These are phyloP conservation scores for Aphyosemion australe DNA, from an alignment of 2,113 vertebrate genomes.

Conservation along the genomic window DNA sequence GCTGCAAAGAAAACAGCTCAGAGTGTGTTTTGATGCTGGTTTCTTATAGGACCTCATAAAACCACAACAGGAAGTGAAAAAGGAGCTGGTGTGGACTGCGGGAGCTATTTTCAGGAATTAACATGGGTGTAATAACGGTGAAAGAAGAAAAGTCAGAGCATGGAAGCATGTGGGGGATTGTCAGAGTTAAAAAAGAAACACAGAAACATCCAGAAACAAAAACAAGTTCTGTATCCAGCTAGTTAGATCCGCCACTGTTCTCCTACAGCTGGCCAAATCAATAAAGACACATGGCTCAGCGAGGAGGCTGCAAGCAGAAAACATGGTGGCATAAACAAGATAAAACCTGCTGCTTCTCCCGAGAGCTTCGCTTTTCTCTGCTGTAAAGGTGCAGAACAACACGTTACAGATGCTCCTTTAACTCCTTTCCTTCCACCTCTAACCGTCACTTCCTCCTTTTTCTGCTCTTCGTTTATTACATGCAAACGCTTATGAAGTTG, in stretches of 20 bases:
- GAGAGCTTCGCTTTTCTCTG: constrained; percentile 14
- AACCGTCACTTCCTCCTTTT: background rate
- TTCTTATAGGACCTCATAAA: background rate
- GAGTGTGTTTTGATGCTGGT: background rate
- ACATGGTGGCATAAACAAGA: constrained; percentile 33
- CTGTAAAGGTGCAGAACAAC: background rate
- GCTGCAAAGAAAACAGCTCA: background rate
- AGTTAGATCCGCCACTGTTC: constrained; percentile 57
- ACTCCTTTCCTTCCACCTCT: background rate
- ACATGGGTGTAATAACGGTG: constrained; percentile 12
- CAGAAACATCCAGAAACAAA: constrained; percentile 17
- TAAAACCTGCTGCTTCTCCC: constrained; percentile 37
- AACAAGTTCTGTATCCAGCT: constrained; percentile 31
- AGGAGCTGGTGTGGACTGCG: background rate
- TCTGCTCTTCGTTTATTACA: constrained; percentile 6
- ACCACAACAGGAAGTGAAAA: background rate
- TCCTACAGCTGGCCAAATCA: constrained; percentile 54
- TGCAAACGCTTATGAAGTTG: constrained; percentile 18
- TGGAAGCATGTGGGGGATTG: constrained; percentile 4
- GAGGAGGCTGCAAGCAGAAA: constrained; percentile 48
- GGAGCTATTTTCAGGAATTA: constrained; percentile 5
- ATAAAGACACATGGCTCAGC: constrained; percentile 51
- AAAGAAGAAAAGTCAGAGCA: constrained; percentile 4
- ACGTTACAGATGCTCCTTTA: no score
- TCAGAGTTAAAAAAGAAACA: constrained; percentile 9